Base-by-base conservation (phyloP, 2,113 vertebrate species). In the Sinocyclocheilus anshuiensis region DNA sequence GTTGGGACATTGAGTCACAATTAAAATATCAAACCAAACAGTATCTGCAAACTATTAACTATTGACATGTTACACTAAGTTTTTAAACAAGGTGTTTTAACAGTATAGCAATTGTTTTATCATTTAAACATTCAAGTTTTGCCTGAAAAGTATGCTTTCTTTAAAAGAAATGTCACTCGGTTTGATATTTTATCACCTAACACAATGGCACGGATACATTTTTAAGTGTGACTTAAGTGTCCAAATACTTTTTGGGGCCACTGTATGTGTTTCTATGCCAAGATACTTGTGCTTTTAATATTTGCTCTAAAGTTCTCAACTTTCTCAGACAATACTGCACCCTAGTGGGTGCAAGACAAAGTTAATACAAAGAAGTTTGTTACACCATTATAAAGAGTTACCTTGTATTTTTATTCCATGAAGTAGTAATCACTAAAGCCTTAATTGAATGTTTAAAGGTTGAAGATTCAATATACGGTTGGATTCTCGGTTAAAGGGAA, bases 311-410 rank as follows among this genome's bases (percentile, higher is more conserved):
- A 80, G 72, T 42, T 20, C 26, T 48, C 9, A 6, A 71, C 74
- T 83, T 87, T 86, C 16, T 82, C 79, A 85, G 75, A 57, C 85
- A 88, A 88, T 42, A 29, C 53, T 80, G 74, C 87, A 29, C 87
- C 74, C 89, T 83, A 59, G 85, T 88, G 89, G 85, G 77, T 79
- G 18, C 71, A 24, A 83, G 20, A 76, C 81, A 65, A 85, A 76
- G 1, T 48, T 81, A 24, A 36, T 29, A 10, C 4, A 11, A 48
- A 18, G 2, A 48, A 45, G 13, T 81, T 50, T 5, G 10, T 4
- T 22, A 4, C 45, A 9, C 22, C 12, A 10, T 61, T 36, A 42
- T 63, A 8, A 80, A 81, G 8, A 65, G 57, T 63, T 36, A 15
- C 29, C 11, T 59, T 36, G 6, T 50, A 45, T 74, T 10, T 3